phyloP scores from a whole-genome alignment of 2,888 invertebrate genomes.

The Leptura quadrifasciata region DNA sequence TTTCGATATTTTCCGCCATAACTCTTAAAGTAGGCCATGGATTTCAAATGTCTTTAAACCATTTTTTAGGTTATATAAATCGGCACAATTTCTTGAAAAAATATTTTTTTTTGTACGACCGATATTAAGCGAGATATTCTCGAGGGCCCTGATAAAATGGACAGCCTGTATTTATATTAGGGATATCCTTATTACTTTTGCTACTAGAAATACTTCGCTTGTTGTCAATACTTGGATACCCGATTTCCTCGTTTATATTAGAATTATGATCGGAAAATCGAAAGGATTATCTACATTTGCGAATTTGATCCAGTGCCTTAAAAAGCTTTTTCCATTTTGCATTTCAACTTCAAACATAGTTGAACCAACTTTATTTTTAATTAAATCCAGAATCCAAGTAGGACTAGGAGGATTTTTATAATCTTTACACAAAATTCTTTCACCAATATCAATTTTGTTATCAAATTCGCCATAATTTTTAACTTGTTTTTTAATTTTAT shows the following conservation, averaged over 20 bases:
- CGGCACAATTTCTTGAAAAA: no score
- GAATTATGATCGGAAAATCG: no score
- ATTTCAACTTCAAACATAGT: background rate
- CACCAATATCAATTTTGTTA: background rate
- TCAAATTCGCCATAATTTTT: no score
- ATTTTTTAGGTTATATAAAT: no score
- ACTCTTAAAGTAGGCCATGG: no score
- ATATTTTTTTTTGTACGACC: no score
- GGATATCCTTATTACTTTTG: background rate
- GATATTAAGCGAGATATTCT: no score
- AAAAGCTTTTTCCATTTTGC: background rate
- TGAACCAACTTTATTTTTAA: background rate
- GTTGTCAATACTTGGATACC: background rate
- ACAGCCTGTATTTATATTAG: background rate
- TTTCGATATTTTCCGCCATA: no score
- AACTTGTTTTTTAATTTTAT: background rate
- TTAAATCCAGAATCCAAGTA: background rate
- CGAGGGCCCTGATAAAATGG: no score
- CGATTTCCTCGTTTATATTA: background rate
- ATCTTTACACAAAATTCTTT: background rate
- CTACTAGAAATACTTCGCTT: background rate
- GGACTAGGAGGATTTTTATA: background rate
- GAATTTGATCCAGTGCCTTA: no score
- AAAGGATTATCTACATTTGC: background rate
- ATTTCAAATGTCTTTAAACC: no score